phyloP scores from a whole-genome alignment of 2,113 vertebrate genomes.

The Rhea americana region DNA sequence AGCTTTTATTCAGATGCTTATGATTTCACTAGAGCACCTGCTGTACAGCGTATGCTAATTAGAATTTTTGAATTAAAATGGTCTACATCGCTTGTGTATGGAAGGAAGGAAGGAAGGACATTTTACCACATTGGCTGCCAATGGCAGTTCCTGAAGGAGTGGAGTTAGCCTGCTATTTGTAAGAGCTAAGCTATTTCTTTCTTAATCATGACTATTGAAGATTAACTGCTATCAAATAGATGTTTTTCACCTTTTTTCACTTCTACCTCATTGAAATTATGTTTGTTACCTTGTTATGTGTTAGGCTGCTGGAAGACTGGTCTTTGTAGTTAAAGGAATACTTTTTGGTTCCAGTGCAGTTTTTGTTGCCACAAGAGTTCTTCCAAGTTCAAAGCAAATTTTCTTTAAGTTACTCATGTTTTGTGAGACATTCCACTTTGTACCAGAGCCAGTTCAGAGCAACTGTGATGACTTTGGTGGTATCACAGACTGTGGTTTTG shows the following conservation, averaged over 20 bases:
- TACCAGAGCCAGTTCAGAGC: neutral
- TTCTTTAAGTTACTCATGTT: neutral
- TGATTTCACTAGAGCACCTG: slow-evolving; percentile 1
- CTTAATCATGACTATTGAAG: neutral
- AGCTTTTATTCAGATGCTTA: slow-evolving; percentile 19
- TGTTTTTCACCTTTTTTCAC: neutral
- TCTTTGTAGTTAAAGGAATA: neutral
- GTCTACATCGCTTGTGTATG: neutral
- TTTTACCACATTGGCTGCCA: neutral
- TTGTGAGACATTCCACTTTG: neutral
- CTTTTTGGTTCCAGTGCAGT: neutral
- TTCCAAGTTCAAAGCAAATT: neutral
- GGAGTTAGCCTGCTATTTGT: neutral
- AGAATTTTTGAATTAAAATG: slow-evolving; percentile 9
- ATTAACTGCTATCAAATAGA: neutral
- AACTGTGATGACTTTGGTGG: neutral
- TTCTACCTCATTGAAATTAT: neutral
- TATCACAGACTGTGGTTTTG: neutral
- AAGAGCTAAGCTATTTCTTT: neutral
- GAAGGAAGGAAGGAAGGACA: neutral
- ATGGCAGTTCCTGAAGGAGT: neutral
- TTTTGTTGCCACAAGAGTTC: neutral
- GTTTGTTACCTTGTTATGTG: neutral
- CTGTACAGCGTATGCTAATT: neutral
- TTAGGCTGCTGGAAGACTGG: neutral